Conservation (phyloP, 2,797 vertebrate genomes). For the Moxostoma hubbsi region DNA sequence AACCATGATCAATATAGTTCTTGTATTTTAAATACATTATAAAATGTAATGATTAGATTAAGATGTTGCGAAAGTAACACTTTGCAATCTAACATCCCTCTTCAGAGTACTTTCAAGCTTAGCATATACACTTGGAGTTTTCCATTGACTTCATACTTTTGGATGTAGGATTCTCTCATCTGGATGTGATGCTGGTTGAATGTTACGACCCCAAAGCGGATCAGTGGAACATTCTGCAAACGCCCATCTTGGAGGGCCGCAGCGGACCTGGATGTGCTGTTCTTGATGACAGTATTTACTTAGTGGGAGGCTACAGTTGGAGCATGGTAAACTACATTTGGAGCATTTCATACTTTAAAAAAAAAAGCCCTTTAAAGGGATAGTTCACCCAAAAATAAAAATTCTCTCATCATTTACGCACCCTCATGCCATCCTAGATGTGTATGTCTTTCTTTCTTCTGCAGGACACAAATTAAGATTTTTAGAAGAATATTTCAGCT, state of each 20-base stretch:
- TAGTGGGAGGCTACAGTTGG: conserved; percentile 98
- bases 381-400: no score
- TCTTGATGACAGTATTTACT: conserved; percentile 94
- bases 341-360: no score
- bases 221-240: conserved; percentile 98
- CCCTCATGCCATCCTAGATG: no score
- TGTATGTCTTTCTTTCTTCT: no score
- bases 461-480: no score
- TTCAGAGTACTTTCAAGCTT: not conserved
- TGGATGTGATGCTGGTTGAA: conserved; percentile 98
- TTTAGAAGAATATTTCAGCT: no score
- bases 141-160: not conserved
- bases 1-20: conserved; percentile 18
- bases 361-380: no score
- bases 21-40: not conserved
- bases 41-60: not conserved
- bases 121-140: not conserved
- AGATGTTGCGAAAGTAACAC: not conserved
- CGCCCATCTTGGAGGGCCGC: conserved; percentile 95
- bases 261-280: conserved; percentile 96
- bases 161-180: conserved; percentile 91
- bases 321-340: conserved; percentile 86
- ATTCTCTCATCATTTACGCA: no score
- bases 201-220: conserved; percentile 98
- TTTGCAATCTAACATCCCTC: not conserved